phyloP scores from a whole-genome alignment of 2,113 vertebrate genomes.

The Oenanthe oenanthe region DNA sequence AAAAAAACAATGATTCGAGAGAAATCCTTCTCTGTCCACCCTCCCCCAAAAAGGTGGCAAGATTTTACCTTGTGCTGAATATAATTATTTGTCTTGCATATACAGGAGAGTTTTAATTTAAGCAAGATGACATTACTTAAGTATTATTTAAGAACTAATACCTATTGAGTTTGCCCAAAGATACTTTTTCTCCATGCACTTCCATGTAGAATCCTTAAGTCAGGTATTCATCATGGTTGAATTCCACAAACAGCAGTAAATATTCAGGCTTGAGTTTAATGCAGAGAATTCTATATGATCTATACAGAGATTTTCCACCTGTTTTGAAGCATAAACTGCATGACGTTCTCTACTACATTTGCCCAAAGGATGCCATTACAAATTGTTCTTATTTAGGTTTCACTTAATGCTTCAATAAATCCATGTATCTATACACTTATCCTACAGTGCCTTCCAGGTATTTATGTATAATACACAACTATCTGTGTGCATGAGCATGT shows the following conservation, averaged over 20 bases:
- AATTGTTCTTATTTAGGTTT: not conserved
- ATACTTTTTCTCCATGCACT: not conserved
- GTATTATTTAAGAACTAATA: not conserved
- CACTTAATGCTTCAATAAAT: not conserved
- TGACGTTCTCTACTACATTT: not conserved
- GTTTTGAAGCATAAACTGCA: not conserved
- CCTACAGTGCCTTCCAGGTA: not conserved
- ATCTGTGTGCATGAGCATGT: not conserved
- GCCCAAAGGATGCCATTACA: not conserved
- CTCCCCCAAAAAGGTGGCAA: accelerated
- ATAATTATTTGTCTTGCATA: not conserved
- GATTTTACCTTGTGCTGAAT: not conserved
- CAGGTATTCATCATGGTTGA: not conserved
- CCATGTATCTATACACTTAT: not conserved
- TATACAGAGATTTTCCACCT: not conserved
- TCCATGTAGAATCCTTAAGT: not conserved
- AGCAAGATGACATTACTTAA: not conserved
- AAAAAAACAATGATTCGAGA: not conserved
- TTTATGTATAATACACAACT: not conserved
- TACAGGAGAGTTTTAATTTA: not conserved
- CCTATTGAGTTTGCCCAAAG: not conserved
- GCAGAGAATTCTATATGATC: not conserved
- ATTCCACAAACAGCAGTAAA: not conserved
- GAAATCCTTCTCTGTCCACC: not conserved
- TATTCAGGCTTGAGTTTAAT: not conserved